Base-by-base conservation (phyloP, 2,888 invertebrate species). In the Mechanitis messenoides region DNA sequence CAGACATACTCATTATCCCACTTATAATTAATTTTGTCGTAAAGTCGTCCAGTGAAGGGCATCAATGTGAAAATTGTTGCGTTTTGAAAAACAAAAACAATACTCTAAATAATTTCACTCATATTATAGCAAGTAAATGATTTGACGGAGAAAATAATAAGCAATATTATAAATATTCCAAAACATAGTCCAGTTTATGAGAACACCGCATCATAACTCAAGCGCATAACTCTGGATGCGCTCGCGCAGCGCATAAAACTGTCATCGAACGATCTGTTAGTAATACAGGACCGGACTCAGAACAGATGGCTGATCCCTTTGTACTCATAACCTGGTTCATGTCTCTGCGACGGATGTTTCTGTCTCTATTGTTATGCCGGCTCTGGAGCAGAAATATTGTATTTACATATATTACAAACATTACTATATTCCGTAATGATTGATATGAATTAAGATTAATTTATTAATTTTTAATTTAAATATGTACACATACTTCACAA, bases 201-300 rank as follows among this genome's bases (percentile, higher is more conserved):
- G 67, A 55, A 31, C 5, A 46, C 53, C 62, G 55, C 42, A 50
- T 56, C 56, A 60, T 64, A 62, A 55, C 57, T 59, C 58, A 38
- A 42, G 50, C 47, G 12, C 59, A 65, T 60, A 65, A 63, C 57
- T 61, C 62, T 62, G 47, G 54, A 61, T 65, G 68, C 68, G 69
- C 70, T 68, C 69, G 72, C 68, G 66, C 63, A 71, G 66, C 72
- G 69, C 72, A 78, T 83, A 78, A 84, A 83, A 68, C 81, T 82
- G 83, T 84, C 83, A 81, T 64, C 81, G 69, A 68, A 71, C 73
- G 76, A 78, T 79, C 78, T 80, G 80, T 77, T 71, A 74, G 73
- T 70, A 63, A 59, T 63, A 66, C 65, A 9, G 42, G 62, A 45
- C 56, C 9, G 42, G 62, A 45, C 56, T 55, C 55, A 65, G 53